Evolutionary conservation across 2,797 vertebrate genomes (phyloP).

Genomic region (Rhinophrynus dorsalis): DNA sequence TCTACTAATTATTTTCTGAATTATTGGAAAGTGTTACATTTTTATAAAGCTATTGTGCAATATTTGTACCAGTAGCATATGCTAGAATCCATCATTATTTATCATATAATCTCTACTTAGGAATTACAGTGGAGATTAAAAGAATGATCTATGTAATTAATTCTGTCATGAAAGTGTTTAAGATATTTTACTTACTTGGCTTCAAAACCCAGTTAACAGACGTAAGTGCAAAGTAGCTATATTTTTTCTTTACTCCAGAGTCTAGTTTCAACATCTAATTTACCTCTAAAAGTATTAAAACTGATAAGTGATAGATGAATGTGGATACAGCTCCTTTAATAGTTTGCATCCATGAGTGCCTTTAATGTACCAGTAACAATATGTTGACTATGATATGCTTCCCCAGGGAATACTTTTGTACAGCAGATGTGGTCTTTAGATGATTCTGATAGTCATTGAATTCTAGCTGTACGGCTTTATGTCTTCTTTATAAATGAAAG

Average conservation of each 20-base stretch:
- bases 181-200: constrained; percentile 18
- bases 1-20: too few relatives aligned
- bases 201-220: background rate
- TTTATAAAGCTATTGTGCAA: too few relatives aligned
- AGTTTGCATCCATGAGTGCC: constrained; percentile 10
- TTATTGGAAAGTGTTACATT: too few relatives aligned
- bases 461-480: background rate
- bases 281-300: constrained; percentile 5
- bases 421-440: constrained; percentile 5
- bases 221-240: background rate
- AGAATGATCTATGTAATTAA: too few relatives aligned
- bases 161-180: too few relatives aligned
- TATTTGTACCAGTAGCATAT: too few relatives aligned
- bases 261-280: background rate
- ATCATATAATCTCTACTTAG: too few relatives aligned
- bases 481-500: too few relatives aligned
- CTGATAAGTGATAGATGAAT: background rate
- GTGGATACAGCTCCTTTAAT: background rate
- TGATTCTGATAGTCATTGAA: background rate
- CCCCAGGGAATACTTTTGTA: constrained; percentile 10
- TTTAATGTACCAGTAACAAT: constrained; percentile 19
- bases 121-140: too few relatives aligned
- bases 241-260: constrained; percentile 1
- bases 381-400: constrained; percentile 1
- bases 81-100: too few relatives aligned